Base-by-base conservation (phyloP, 2,113 vertebrate genomes). In the Syngnathus scovelli region DNA sequence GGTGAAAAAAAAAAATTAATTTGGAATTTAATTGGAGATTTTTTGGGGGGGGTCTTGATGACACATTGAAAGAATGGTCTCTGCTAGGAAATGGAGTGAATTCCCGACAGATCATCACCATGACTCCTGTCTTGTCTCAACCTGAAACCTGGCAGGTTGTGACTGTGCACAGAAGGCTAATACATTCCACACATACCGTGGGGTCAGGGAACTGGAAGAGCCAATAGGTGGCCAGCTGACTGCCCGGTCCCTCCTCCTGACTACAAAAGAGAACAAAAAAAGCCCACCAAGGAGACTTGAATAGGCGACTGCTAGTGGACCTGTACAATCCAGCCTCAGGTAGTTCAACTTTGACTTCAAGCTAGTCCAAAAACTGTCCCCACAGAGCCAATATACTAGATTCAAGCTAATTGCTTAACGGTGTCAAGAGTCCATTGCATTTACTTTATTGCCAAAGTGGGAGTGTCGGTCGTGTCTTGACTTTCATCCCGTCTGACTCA, bases 161-260 rank as follows among this genome's bases (percentile, higher is more conserved):
- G 77, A 84, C 83, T 84, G 71, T 80, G 82, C 85, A 71, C 72
- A 87, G 80, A 78, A 86, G 80, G 80, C 80, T 67, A 72, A 88
- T 79, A 87, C 89, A 93, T 93, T 92, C 91, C 90, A 73, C 13
- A 66, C 82, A 93, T 92, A 88, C 89, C 89, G 65, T 41, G 61
- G 78, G 85, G 88, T 90, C 86, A 89, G 84, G 83, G 88, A 82
- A 82, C 85, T 85, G 76, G 81, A 90, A 86, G 83, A 88, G 79
- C 90, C 88, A 90, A 91, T 91, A 80, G 88, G 48, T 87, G 74
- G 74, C 81, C 82, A 84, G 85, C 83, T 88, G 87, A 89, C 78
- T 78, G 78, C 71, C 75, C 81, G 58, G 66, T 61, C 67, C 78
- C 80, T 62, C 83, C 77, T 79, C 83, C 76, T 66, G 36, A 52